Evolutionary conservation across 2,888 invertebrate species (phyloP).

Genomic region (Meteorus colon): DNA sequence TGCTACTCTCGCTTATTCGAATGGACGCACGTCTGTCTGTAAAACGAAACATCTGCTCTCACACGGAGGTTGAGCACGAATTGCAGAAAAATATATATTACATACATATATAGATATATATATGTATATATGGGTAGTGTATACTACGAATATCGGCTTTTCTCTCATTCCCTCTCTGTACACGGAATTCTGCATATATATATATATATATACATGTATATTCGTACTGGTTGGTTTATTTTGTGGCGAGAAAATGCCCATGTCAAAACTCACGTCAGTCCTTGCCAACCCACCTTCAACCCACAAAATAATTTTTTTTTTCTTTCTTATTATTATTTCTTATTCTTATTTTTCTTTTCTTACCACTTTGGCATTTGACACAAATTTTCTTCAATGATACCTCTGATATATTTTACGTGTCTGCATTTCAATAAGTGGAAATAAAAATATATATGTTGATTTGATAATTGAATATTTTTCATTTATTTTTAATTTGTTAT

Average conservation of each 20-base stretch:
- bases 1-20: conserved; percentile 35
- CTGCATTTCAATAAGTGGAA: no score
- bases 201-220: conserved; percentile 12
- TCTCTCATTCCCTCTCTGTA: conserved; percentile 14
- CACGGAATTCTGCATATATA: conserved; percentile 11
- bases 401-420: no score
- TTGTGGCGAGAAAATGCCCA: conserved; percentile 41
- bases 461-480: no score
- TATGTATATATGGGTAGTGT: no score
- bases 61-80: conserved; percentile 29
- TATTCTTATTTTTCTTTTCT: conserved; percentile 9
- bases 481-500: no score
- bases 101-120: background rate
- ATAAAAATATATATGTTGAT: no score
- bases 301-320: conserved; percentile 15
- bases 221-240: conserved; percentile 34
- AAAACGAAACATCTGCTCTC: conserved; percentile 52
- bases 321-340: background rate
- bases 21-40: conserved; percentile 45
- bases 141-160: conserved; percentile 26
- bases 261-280: conserved; percentile 40
- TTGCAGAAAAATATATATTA: conserved; percentile 30
- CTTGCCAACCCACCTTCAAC: conserved; percentile 9
- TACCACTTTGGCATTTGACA: conserved; percentile 4
- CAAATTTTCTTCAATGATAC: background rate